Conservation (phyloP, 2,888 invertebrate genomes). For the Chrysolina oricalcia region DNA sequence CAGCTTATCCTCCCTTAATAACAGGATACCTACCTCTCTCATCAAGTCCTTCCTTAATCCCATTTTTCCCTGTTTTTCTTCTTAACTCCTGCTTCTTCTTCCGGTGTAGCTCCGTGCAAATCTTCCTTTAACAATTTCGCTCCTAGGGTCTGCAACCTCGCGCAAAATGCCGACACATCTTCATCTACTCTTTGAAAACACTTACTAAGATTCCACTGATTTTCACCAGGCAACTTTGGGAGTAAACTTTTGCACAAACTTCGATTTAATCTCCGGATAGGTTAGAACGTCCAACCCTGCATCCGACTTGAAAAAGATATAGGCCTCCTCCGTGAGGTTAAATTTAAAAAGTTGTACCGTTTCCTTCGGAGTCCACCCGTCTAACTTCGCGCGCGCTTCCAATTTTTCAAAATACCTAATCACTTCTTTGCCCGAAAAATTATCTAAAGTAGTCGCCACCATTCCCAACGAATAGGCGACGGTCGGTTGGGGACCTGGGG, state of each 20-base stretch:
- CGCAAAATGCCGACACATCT: constrained; percentile 24
- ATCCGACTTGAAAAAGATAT: constrained; percentile 29
- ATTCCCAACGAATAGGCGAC: background rate
- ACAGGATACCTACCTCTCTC: constrained; percentile 2
- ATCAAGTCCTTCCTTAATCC: constrained; percentile 21
- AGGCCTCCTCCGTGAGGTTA: constrained; percentile 2
- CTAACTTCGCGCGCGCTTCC: constrained; percentile 1
- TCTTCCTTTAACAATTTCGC: constrained; percentile 27
- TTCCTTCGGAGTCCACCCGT: constrained; percentile 6
- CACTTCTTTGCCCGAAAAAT: background rate
- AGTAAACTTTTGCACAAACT: background rate
- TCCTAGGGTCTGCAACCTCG: constrained; percentile 15
- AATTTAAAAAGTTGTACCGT: background rate
- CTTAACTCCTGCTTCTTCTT: constrained; percentile 29
- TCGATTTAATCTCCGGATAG: background rate
- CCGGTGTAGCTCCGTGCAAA: background rate
- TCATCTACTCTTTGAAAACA: constrained; percentile 38
- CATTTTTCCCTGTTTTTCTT: constrained; percentile 33
- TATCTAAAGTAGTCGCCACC: constrained; percentile 2
- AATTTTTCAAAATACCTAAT: constrained; percentile 13
- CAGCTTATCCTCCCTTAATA: too few species aligned
- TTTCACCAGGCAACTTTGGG: constrained; percentile 14
- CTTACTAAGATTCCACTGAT: background rate
- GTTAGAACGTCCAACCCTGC: background rate
- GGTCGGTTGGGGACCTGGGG: too few species aligned